These are phyloP conservation scores for Hybognathus amarus DNA, from an alignment of 2,797 vertebrate genomes.

Conservation along the genomic window DNA sequence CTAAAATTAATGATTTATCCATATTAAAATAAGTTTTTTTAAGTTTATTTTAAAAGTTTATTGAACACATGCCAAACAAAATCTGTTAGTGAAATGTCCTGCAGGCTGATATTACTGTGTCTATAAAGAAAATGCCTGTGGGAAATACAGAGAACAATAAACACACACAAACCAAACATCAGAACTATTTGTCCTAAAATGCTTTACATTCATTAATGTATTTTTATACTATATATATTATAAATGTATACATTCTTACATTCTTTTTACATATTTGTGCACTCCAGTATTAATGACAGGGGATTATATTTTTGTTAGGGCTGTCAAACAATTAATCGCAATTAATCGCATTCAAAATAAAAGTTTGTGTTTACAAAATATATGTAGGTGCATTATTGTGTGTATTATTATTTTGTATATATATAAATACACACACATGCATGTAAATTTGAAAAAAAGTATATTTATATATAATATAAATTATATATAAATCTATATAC, in stretches of 20 bases:
- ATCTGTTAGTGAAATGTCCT: background rate
- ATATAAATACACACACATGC: too few species aligned
- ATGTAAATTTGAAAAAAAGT: too few species aligned
- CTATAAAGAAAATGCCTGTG: background rate
- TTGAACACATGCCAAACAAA: background rate
- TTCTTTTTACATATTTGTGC: background rate
- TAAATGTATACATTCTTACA: too few species aligned
- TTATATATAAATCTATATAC: too few species aligned
- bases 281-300: background rate
- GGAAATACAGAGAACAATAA: background rate
- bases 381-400: too few species aligned
- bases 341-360: too few species aligned
- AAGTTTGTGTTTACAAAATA: too few species aligned
- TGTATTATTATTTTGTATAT: too few species aligned
- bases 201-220: background rate
- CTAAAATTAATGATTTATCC: background rate
- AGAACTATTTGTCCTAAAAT: background rate
- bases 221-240: too few species aligned
- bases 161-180: background rate
- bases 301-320: background rate
- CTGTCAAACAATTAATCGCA: too few species aligned
- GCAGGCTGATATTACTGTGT: background rate
- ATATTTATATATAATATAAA: too few species aligned
- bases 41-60: background rate
- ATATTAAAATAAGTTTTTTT: background rate